Base-by-base conservation (phyloP, 2,797 vertebrate species). In the Huso huso region DNA sequence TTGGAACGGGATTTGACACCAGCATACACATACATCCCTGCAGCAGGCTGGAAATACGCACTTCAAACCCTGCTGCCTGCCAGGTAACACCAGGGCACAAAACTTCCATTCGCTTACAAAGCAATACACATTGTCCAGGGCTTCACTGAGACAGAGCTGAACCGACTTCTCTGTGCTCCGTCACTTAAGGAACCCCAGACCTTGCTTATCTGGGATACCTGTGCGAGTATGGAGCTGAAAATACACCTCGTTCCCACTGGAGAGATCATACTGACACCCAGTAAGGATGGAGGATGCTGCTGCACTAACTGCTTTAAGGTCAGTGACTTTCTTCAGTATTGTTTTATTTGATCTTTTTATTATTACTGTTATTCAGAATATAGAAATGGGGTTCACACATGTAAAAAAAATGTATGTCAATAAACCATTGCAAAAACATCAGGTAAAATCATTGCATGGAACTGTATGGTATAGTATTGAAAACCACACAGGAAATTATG, bases 181-280 rank as follows among this genome's bases (percentile, higher is more conserved):
- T 37, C 23, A 3, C 23, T 37, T 37, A 37, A 4, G 23, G 23
- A 37, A 37, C 23, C 4, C 23, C 23, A 3, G 23, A 37, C 23
- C 23, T 37, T 37, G 23, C 4, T 37, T 3, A 37, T 7, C 61
- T 53, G 70, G 71, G 63, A 37, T 52, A 58, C 15, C 9, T 48
- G 11, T 10, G 51, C 63, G 7, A 74, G 61, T 6, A 91, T 91
- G 89, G 86, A 89, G 72, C 68, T 91, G 70, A 88, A 77, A 76
- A 89, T 91, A 73, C 87, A 90, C 77, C 74, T 90, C 52, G 80
- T 91, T 74, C 88, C 88, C 0, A 91, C 89, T 0, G 88, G 89
- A 70, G 89, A 91, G 77, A 89, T 90, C 71, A 90, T 91, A 71
- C 73, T 87, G 11, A 7, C 88, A 65, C 88, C 89, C 0, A 86